Base-by-base conservation (phyloP, 2,113 vertebrate genomes). In the Poeciliopsis prolifica region DNA sequence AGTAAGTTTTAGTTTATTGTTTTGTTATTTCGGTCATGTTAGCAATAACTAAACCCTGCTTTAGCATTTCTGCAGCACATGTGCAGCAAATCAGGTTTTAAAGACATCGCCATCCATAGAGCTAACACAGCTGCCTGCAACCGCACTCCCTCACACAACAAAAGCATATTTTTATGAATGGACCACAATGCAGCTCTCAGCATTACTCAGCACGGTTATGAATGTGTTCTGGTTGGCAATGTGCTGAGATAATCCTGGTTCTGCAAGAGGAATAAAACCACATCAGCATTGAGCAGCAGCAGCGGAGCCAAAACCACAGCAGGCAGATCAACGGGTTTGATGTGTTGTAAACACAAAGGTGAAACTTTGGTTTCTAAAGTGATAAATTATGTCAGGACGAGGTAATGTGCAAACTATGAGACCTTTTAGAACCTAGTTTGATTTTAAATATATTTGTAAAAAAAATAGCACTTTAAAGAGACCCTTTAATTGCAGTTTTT, bases 241-340 rank as follows among this genome's bases (percentile, higher is more conserved):
- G 60, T 78, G 88, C 84, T 82, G 84, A 85, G 70, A 74, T 66
- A 42, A 88, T 76, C 68, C 30, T 67, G 62, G 30, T 40, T 44
- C 13, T 44, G 54, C 31, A 44, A 29, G 11, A 26, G 37, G 58
- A 68, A 75, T 40, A 40, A 51, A 81, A 35, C 75, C 66, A 64
- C 83, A 78, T 29, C 69, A 30, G 31, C 65, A 83, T 73, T 58
- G 73, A 37, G 22, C 28, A 31, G 17, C 11, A 0, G 3, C 0
- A 0, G 3, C 0, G 64, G 48, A 81, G 72, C 70, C 80, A 72
- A 79, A 82, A 54, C 74, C 70, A n/a, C 37, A 9, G 35, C 30
- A 33, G 14, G 48, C 30, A 24, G 61, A 67, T 26, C 28, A 19
- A 51, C 54, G 1, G 26, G 62, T 30, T 69, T 48, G 63, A 28